Base-by-base conservation (phyloP, 1,140 invertebrate species). In the Latrodectus geometricus region DNA sequence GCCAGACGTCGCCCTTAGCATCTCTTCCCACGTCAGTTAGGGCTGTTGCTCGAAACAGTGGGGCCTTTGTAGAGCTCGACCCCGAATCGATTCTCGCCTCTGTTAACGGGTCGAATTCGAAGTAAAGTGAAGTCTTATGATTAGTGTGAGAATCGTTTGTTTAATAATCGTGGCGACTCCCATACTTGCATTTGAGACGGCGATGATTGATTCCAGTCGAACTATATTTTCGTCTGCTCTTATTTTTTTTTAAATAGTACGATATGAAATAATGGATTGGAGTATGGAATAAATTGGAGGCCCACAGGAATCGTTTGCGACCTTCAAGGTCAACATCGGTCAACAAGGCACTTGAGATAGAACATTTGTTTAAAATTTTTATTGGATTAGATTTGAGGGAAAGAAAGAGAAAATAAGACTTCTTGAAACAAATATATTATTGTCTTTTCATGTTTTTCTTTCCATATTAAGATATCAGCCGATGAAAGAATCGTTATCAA, bases 1-100 rank as follows among this genome's bases (percentile, higher is more conserved):
- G 72, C 82, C 73, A 84, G 82, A 84, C 82, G 82, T 84, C 82
- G 82, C 80, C 80, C 54, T 49, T 2, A 52, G 11, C 50, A 68
- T 54, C 52, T 76, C 74, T 84, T 84, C 74, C 82, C 65, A 84
- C 82, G 82, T 56, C 56, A 17, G 82, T 84, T 84, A 70, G 21
- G 82, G 82, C 69, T 73, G 70, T 50, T 48, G 68, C 61, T 35
- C 15, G 49, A 61, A 76, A 52, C 74, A 54, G n/a, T 61, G 12
- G 61, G 72, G 35, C 72, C 80, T 65, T 83, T 83, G 80, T 83
- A n/a, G 54, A 50, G 48, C 14, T 35, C 56, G 80, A 83, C 65
- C 76, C 56, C 76, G 76, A 83, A 81, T 81, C 79, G 68, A 81
- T 81, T 65, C 35, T 80, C 20, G 35, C 54, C 11, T 61, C 54